Conservation (phyloP, 2,113 vertebrate genomes). For the Spheniscus mendiculus region DNA sequence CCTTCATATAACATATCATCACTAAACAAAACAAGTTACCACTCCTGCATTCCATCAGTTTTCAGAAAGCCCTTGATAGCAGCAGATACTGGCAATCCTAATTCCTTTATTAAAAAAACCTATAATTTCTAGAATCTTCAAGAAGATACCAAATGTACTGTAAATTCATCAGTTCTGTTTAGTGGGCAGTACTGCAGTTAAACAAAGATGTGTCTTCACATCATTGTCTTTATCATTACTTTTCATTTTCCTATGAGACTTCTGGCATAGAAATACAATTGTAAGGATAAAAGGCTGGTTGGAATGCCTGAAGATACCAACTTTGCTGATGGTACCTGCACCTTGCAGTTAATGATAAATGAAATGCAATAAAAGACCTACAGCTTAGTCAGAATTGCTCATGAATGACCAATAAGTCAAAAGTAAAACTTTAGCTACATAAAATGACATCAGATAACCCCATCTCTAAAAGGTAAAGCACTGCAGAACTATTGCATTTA, state of each 20-base stretch:
- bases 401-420: not conserved
- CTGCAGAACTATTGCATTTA: not conserved
- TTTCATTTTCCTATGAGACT: not conserved
- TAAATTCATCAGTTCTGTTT: not conserved
- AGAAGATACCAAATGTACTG: not conserved
- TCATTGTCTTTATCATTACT: not conserved
- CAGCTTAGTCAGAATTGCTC: not conserved
- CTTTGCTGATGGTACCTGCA: not conserved
- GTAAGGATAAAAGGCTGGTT: not conserved
- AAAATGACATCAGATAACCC: not conserved
- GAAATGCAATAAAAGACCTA: not conserved
- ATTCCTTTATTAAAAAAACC: not conserved
- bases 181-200: not conserved
- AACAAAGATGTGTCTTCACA: not conserved
- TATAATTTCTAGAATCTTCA: not conserved
- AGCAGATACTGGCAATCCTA: not conserved
- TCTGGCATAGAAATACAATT: not conserved
- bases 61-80: not conserved
- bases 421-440: not conserved
- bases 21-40: not conserved
- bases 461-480: not conserved
- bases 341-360: not conserved
- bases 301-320: not conserved
- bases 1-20: not conserved
- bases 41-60: not conserved